Percentiles rank a stretch among this genome's conserved stretches.
These are phyloP conservation scores for Tarsius wallacei DNA, from an alignment of 2,797 vertebrate species.

Conservation along the genomic window DNA sequence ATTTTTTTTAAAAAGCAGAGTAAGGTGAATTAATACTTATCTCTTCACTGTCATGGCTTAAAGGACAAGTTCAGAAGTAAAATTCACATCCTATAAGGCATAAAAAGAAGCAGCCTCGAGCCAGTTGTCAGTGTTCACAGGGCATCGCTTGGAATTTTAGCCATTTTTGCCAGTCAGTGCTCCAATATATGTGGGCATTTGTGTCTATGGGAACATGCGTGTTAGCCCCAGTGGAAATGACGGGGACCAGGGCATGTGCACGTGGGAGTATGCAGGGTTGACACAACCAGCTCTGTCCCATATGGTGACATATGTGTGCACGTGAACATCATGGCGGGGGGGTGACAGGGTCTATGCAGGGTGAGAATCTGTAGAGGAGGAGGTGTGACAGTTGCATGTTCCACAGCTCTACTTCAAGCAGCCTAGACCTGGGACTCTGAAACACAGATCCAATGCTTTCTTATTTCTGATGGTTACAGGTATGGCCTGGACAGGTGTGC, in stretches of 20 bases:
- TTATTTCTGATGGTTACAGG: neutral
- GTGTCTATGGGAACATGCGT: neutral
- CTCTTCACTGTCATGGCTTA: neutral
- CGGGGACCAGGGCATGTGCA: neutral
- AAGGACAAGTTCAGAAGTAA: neutral
- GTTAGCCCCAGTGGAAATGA: neutral
- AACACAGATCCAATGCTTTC: neutral
- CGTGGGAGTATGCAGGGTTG: neutral
- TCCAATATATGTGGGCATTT: neutral
- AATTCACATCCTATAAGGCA: neutral
- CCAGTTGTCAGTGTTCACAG: fast-evolving
- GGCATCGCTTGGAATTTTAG: neutral
- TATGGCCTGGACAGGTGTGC: neutral
- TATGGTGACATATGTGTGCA: neutral
- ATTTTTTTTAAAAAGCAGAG: too few species aligned
- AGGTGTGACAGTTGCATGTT: neutral
- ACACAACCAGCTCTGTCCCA: neutral
- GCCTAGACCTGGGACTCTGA: neutral
- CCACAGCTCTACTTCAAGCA: neutral
- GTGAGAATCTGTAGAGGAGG: neutral
- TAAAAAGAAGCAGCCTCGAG: neutral
- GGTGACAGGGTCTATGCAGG: neutral
- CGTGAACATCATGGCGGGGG: neutral
- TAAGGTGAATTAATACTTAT: neutral
- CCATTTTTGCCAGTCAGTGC: neutral